Base-by-base conservation (phyloP, 2,797 vertebrate species). In the Tenualosa ilisha region DNA sequence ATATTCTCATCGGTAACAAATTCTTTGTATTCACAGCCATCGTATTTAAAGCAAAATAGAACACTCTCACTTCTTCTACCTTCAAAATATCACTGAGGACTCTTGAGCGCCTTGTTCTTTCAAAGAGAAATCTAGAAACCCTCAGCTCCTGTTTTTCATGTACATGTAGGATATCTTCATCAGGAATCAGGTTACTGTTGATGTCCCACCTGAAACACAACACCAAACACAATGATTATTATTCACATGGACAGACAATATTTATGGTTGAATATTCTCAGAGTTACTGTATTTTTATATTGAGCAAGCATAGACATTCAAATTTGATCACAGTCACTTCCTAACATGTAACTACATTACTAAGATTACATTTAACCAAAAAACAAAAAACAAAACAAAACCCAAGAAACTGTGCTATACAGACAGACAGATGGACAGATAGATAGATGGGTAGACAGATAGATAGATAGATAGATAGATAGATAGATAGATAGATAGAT, bases 1-100 rank as follows among this genome's bases (percentile, higher is more conserved):
- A 84, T 90, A 94, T 93, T 93, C 91, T 94, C 88, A 89, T 90
- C 88, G 86, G 86, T 90, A 90, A 94, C 85, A 37, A 87, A 92
- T 88, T 86, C 90, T 83, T 90, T 84, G 86, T 94, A 94, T 94
- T 89, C 94, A 96, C 95, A 95, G 89, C 91, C 90, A 90, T 91
- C 91, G 88, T 91, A 90, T 94, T 89, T 87, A 51, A 85, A 83
- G 72, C 86, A 81, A 85, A 81, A 72, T 79, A 79, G 40, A 79
- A 46, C 72, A 79, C 40, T 79, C 40, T 79, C 40, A 13, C 40
- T 20, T 15, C 40, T 43, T 79, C 72, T 40, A 79, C 72, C 72
- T 46, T 79, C 72, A 46, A 22, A 46, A 79, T 79, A 43, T 43
- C 40, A 79, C 15, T 31, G 13, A 13, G 40, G 40, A 46, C 65